Evolutionary conservation across 2,113 vertebrate genomes (phyloP).

Genomic region (Romanogobio albipinnatus): DNA sequence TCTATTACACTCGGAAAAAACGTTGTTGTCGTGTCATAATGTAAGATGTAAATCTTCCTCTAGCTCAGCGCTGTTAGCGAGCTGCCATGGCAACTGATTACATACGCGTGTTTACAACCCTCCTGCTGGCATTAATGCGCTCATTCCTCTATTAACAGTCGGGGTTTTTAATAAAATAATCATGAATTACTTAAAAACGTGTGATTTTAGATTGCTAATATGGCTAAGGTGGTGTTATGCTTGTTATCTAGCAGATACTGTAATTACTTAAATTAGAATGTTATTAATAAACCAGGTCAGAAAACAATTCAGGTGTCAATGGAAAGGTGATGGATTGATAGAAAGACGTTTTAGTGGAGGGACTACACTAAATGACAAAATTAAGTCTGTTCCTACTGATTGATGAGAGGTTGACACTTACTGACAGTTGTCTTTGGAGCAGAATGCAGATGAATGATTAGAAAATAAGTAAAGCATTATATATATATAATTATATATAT

Average conservation of each 20-base stretch:
- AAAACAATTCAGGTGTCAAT: neutral
- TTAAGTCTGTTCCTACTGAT: neutral
- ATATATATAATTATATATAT: too few species aligned
- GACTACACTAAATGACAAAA: neutral
- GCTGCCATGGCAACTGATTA: slow-evolving; percentile 51
- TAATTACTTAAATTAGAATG: neutral
- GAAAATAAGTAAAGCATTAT: neutral
- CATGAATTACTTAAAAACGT: neutral
- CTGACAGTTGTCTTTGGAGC: neutral
- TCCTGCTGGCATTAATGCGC: slow-evolving; percentile 1
- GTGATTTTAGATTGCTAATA: neutral
- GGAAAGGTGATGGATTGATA: neutral
- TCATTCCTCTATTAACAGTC: neutral
- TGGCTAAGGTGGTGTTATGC: neutral
- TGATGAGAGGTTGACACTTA: neutral
- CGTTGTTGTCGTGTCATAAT: slow-evolving; percentile 1
- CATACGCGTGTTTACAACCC: slow-evolving; percentile 21
- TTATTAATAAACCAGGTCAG: neutral
- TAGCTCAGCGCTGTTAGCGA: slow-evolving; percentile 3
- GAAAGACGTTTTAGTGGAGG: neutral
- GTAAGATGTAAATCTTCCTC: neutral
- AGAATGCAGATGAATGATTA: neutral
- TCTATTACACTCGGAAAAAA: neutral
- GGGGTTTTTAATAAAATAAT: neutral
- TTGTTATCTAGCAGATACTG: neutral